Conservation (phyloP, 1,140 invertebrate species). For the Papilio helenus region DNA sequence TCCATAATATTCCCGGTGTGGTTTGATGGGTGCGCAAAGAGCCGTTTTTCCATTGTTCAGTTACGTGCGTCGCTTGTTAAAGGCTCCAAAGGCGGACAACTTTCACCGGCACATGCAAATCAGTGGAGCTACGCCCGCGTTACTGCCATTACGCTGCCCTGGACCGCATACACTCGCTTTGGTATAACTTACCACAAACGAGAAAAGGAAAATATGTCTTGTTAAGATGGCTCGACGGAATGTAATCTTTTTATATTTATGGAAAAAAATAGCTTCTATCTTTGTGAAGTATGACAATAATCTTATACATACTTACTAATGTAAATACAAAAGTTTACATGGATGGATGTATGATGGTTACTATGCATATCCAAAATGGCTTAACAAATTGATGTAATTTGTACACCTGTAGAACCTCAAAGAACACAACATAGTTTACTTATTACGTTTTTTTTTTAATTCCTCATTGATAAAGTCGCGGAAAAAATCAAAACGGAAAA, state of each 20-base stretch:
- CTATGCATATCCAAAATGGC: too few relatives aligned
- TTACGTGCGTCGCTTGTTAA: constrained; percentile 47
- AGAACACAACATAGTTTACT: too few relatives aligned
- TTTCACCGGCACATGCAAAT: constrained; percentile 57
- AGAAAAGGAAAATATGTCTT: constrained; percentile 12
- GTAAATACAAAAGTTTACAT: too few relatives aligned
- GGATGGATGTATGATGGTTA: too few relatives aligned
- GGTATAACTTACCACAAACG: constrained; percentile 19
- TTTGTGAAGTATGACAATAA: not conserved
- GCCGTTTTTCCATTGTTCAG: constrained; percentile 52
- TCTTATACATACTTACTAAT: too few relatives aligned
- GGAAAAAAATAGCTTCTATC: not conserved
- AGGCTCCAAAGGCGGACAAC: constrained; percentile 52
- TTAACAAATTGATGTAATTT: too few relatives aligned
- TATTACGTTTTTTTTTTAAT: too few relatives aligned
- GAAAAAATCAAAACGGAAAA: too few relatives aligned
- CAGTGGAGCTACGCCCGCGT: constrained; percentile 44
- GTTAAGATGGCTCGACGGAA: constrained; percentile 3
- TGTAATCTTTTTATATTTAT: constrained; percentile 10
- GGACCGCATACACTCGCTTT: constrained; percentile 7
- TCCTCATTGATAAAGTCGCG: too few relatives aligned
- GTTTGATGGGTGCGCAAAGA: constrained; percentile 43
- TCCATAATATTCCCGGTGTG: not conserved
- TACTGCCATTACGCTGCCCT: constrained; percentile 40
- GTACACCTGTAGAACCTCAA: too few relatives aligned